Evolutionary conservation across 2,113 vertebrate genomes (phyloP).

Genomic region (Glaucidium brasilianum): DNA sequence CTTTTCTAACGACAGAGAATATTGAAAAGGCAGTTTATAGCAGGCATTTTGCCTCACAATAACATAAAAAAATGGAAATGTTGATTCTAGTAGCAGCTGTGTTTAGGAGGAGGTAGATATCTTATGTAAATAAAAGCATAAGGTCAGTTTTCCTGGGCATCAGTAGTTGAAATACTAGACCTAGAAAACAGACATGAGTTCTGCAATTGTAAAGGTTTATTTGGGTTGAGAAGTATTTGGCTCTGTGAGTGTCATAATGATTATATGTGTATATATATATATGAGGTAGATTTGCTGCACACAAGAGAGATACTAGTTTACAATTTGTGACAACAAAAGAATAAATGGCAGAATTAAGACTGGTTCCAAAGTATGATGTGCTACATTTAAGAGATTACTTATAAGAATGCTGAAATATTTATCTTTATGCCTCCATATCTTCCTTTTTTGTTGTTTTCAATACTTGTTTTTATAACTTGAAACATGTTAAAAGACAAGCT

Average conservation of each 20-base stretch:
- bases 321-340: background rate
- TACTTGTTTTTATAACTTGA: background rate
- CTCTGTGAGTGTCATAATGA: background rate
- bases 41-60: background rate
- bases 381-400: background rate
- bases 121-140: background rate
- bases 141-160: background rate
- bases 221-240: background rate
- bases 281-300: background rate
- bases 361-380: background rate
- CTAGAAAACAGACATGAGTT: background rate
- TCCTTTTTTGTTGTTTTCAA: background rate
- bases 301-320: background rate
- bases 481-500: background rate
- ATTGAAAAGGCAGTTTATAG: background rate
- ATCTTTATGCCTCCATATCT: background rate
- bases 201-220: background rate
- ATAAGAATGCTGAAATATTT: background rate
- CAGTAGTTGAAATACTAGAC: background rate
- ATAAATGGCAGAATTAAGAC: background rate
- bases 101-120: background rate
- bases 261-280: background rate
- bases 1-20: background rate
- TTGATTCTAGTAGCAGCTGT: slow-evolving; percentile 5
- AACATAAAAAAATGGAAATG: background rate